A percentile compares a stretch with the other conserved stretches of the same genome.
phyloP scores from a whole-genome alignment of 2,113 vertebrate genomes.

The Aptenodytes patagonicus region DNA sequence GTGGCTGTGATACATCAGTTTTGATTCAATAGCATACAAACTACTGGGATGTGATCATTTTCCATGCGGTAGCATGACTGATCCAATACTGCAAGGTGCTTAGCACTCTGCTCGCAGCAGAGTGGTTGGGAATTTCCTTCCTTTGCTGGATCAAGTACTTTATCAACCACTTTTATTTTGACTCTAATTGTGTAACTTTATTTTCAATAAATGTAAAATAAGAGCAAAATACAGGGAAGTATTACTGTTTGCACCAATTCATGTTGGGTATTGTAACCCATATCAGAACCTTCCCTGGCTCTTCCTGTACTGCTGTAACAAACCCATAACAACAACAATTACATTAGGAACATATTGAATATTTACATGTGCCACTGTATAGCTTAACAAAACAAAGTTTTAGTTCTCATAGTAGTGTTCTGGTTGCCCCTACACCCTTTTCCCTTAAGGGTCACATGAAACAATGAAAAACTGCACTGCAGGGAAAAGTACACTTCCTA shows the following conservation, averaged over 20 bases:
- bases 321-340: slow-evolving; percentile 55
- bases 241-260: slow-evolving; percentile 47
- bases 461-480: slow-evolving; percentile 65
- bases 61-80: background rate
- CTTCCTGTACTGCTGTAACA: slow-evolving; percentile 70
- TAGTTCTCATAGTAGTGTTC: slow-evolving; percentile 60
- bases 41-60: background rate
- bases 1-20: background rate
- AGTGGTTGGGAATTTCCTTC: background rate
- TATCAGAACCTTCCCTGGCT: slow-evolving; percentile 70
- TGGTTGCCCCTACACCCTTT: slow-evolving; percentile 68
- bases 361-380: slow-evolving; percentile 60
- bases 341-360: slow-evolving; percentile 67
- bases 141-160: background rate
- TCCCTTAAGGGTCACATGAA: slow-evolving; percentile 55
- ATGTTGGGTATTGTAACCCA: slow-evolving; percentile 64
- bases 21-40: background rate
- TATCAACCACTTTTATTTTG: slow-evolving; percentile 59
- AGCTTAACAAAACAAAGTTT: slow-evolving; percentile 65
- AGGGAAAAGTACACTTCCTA: slow-evolving; percentile 61
- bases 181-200: slow-evolving; percentile 41
- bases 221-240: slow-evolving; percentile 77
- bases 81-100: background rate
- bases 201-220: slow-evolving; percentile 61
- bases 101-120: background rate